Evolutionary conservation across 2,797 vertebrate species (phyloP).

Genomic region (Carapus acus): DNA sequence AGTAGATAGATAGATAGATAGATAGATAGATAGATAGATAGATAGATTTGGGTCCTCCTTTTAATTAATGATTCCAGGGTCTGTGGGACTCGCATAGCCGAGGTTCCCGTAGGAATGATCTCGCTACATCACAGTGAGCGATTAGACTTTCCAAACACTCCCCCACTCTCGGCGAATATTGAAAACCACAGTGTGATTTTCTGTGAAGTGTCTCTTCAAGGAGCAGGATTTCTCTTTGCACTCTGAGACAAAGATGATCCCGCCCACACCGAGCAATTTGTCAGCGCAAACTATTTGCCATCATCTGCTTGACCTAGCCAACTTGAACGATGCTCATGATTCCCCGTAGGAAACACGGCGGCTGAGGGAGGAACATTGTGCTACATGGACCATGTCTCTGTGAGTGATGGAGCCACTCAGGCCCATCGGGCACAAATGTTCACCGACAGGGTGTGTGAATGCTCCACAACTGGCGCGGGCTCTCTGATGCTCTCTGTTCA

Average conservation of each 20-base stretch:
- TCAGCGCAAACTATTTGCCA: constrained; percentile 65
- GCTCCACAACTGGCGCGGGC: no score
- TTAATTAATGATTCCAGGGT: constrained; percentile 28
- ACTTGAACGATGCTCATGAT: constrained; percentile 63
- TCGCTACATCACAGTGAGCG: no score
- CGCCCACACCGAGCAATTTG: constrained; percentile 51
- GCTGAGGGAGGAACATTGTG: constrained; percentile 63
- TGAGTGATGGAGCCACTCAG: constrained; percentile 73
- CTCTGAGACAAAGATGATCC: constrained; percentile 45
- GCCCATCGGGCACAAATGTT: constrained; percentile 60
- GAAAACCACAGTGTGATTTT: constrained; percentile 3
- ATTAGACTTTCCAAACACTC: neutral
- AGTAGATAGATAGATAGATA: no score
- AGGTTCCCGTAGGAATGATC: constrained; percentile 24
- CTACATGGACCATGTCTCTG: constrained; percentile 69
- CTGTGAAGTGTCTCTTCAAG: constrained; percentile 18
- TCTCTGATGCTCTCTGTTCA: no score
- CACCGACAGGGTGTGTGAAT: constrained; percentile 52
- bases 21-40: no score
- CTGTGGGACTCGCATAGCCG: constrained; percentile 29
- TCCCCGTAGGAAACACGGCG: constrained; percentile 67
- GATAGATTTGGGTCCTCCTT: no score
- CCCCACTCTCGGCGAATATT: constrained; percentile 26
- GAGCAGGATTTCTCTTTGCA: constrained; percentile 34
- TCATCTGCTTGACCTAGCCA: constrained; percentile 60